A percentile compares a stretch with the other conserved stretches of the same genome.
phyloP scores from a whole-genome alignment of 2,888 invertebrate genomes.

The Diarsia brunnea region DNA sequence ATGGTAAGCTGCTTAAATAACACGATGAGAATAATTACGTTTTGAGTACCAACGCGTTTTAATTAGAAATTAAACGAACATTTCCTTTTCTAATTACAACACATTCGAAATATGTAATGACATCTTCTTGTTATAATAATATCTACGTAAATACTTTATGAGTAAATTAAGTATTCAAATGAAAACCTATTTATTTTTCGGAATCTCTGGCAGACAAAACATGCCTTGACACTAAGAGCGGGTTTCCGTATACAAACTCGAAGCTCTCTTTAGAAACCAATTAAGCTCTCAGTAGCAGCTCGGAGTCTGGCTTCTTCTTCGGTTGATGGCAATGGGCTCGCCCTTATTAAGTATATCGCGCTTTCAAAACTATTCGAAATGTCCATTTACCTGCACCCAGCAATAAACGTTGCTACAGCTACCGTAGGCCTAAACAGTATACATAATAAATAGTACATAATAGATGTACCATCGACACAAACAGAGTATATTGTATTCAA shows the following conservation, averaged over 20 bases:
- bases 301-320: neutral
- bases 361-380: neutral
- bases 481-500: neutral
- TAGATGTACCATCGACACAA: neutral
- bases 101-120: constrained; percentile 37
- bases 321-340: neutral
- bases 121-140: constrained; percentile 1
- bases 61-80: constrained; percentile 44
- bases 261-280: neutral
- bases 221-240: neutral
- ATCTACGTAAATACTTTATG: neutral
- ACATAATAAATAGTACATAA: neutral
- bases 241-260: neutral
- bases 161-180: neutral
- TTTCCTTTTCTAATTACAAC: constrained; percentile 37
- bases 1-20: constrained; percentile 28
- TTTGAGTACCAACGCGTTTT: constrained; percentile 28
- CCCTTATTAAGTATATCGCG: neutral
- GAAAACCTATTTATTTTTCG: neutral
- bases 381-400: neutral
- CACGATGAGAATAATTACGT: constrained; percentile 40
- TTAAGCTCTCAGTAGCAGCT: neutral
- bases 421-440: neutral
- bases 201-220: neutral
- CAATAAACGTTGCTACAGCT: neutral